Percentiles rank a stretch among this genome's conserved stretches.
These are phyloP conservation scores for Drosophila austrosaltans DNA, from an alignment of 2,888 invertebrate genomes.

Conservation along the genomic window DNA sequence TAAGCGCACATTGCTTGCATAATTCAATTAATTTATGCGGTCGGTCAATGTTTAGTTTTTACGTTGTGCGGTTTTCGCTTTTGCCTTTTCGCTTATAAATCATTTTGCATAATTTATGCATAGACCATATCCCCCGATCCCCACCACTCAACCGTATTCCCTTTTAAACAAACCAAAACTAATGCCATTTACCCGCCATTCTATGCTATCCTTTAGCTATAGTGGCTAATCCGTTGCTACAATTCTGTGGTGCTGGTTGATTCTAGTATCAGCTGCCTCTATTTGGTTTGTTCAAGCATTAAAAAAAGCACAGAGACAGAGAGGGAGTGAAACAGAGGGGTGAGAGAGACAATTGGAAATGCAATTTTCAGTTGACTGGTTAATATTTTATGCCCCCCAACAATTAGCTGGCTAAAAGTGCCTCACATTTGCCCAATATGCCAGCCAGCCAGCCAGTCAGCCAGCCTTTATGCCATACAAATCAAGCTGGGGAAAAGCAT, in stretches of 20 bases:
- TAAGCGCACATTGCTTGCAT: conserved; percentile 52
- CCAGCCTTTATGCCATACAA: conserved; percentile 19
- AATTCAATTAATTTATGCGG: conserved; percentile 79
- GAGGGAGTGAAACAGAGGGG: neutral
- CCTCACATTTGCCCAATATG: no score
- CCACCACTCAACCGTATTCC: neutral
- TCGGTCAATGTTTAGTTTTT: conserved; percentile 73
- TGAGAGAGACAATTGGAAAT: conserved; percentile 32
- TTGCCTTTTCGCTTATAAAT: conserved; percentile 64
- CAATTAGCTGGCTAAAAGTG: conserved; percentile 49
- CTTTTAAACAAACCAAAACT: neutral
- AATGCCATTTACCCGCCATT: no score
- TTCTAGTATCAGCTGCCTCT: neutral
- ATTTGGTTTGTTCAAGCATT: conserved; percentile 30
- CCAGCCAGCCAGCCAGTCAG: conserved; percentile 18
- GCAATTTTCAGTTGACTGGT: conserved; percentile 42
- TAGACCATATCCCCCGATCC: conserved; percentile 17
- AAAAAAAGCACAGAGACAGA: conserved; percentile 22
- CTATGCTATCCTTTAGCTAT: no score
- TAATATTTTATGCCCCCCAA: conserved; percentile 61
- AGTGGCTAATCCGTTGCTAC: conserved; percentile 24
- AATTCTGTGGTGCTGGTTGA: neutral
- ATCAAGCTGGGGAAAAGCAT: conserved; percentile 22
- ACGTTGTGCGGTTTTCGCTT: conserved; percentile 50
- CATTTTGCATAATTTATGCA: conserved; percentile 76